Evolutionary conservation across 2,888 invertebrate genomes (phyloP).

Genomic region (Orthosia gothica): DNA sequence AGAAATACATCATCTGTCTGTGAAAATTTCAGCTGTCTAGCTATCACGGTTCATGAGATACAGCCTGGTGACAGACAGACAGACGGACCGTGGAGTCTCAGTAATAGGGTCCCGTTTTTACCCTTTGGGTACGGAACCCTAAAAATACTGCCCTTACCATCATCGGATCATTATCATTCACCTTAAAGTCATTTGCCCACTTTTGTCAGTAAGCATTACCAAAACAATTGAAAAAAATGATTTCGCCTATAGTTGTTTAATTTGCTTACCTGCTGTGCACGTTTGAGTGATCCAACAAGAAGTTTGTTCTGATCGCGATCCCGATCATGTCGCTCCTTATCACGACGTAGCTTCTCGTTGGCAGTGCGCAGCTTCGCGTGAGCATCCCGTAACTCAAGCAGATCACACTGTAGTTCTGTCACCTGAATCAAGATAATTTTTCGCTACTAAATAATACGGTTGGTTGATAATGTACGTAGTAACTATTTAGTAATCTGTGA

Average conservation of each 20-base stretch:
- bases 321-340: constrained; percentile 96
- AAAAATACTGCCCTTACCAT: too few species aligned
- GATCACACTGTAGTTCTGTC: constrained; percentile 96
- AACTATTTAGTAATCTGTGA: too few species aligned
- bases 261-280: constrained; percentile 89
- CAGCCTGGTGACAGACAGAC: too few species aligned
- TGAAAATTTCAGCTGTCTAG: too few species aligned
- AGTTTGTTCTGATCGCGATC: constrained; percentile 93
- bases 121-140: too few species aligned
- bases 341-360: constrained; percentile 97
- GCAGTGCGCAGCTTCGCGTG: constrained; percentile 97
- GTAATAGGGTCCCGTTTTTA: too few species aligned
- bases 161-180: too few species aligned
- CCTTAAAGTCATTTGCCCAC: too few species aligned
- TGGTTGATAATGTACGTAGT: too few species aligned
- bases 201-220: neutral
- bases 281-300: constrained; percentile 87
- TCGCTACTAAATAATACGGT: neutral
- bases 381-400: constrained; percentile 97
- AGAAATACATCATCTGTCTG: too few species aligned
- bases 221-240: neutral
- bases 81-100: too few species aligned
- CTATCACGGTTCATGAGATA: too few species aligned
- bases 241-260: neutral
- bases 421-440: constrained; percentile 77